Conservation (phyloP, 2,888 invertebrate genomes). For the Augochlorella aurata region DNA sequence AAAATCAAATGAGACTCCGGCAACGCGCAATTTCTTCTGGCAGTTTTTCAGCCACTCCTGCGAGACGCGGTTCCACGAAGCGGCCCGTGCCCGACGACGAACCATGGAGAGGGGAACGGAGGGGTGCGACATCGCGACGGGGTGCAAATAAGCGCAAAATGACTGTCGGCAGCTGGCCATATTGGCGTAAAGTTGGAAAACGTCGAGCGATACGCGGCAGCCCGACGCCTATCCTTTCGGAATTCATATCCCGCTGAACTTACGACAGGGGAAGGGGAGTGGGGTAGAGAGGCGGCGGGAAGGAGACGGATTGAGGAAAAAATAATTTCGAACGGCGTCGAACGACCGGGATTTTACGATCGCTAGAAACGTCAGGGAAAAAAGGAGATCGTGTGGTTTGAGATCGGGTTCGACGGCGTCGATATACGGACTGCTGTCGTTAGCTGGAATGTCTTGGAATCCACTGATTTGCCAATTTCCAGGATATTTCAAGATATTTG, state of each 20-base stretch:
- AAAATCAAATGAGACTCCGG: constrained; percentile 25
- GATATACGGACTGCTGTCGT: too few species aligned
- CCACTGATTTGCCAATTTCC: too few species aligned
- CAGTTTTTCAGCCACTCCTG: not conserved
- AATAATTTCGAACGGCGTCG: constrained; percentile 21
- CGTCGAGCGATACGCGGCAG: constrained; percentile 61
- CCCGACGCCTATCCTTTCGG: constrained; percentile 62
- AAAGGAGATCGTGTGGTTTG: too few species aligned
- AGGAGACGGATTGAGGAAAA: constrained; percentile 6
- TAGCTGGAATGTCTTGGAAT: too few species aligned
- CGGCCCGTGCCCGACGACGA: constrained; percentile 11
- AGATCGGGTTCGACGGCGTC: too few species aligned
- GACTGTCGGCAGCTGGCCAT: constrained; percentile 71
- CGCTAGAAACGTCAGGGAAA: constrained; percentile 2
- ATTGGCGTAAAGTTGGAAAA: constrained; percentile 76
- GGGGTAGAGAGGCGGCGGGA: not conserved
- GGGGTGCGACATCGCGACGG: constrained; percentile 47
- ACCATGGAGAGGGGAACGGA: not conserved
- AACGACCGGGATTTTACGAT: constrained; percentile 42
- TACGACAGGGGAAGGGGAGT: not conserved
- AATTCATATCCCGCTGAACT: constrained; percentile 56
- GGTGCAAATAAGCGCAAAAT: constrained; percentile 76
- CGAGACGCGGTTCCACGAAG: constrained; percentile 33
- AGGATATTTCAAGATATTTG: too few species aligned
- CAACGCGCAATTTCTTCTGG: constrained; percentile 6